Base-by-base conservation (phyloP, 2,113 vertebrate genomes). In the Phylloscopus trochilus region DNA sequence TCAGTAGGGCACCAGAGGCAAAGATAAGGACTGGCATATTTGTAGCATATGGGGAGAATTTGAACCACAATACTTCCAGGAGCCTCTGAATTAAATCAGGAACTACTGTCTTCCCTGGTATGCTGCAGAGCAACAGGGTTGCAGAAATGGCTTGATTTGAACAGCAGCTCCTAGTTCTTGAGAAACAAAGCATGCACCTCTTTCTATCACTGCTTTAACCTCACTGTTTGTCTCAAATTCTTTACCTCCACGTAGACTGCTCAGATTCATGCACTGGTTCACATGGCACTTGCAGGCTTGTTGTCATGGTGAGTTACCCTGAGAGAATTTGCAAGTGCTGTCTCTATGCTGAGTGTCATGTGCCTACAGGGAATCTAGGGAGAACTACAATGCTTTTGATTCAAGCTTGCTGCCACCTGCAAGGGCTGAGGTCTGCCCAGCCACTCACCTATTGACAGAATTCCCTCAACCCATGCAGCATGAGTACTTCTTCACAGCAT, bases 401-500 rank as follows among this genome's bases (percentile, higher is more conserved):
- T 51, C 35, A 74, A 77, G 19, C 7, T 64, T 28, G 19, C 41
- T 75, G n/a, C 52, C 69, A 74, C 39, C 47, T 59, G 13, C 67
- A 83, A 43, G 43, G 30, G 8, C 31, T 70, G 19, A 2, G 8
- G 9, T 56, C 68, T 59, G 31, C 20, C 44, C 35, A 60, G 30
- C 19, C 69, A 43, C 13, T 75, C 30, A n/a, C 13, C 24, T 56
- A 1, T 23, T 84, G 58, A 19, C 24, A 46, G 41, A 83, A 53
- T 62, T 39, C 23, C 35, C 28, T 77, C 53, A 70, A 28, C 27
- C 51, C 3, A 0, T 35, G 35, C 24, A 83, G 19, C 8, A 0
- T 33, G 16, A 47, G 21, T 21, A 9, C 21, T 74, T 39, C 63
- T 66, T 41, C 75, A 43, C 39, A 88, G 79, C 31, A 52, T 3